Evolutionary conservation across 2,888 invertebrate species (phyloP).

Genomic region (Hypomecis atomaria): DNA sequence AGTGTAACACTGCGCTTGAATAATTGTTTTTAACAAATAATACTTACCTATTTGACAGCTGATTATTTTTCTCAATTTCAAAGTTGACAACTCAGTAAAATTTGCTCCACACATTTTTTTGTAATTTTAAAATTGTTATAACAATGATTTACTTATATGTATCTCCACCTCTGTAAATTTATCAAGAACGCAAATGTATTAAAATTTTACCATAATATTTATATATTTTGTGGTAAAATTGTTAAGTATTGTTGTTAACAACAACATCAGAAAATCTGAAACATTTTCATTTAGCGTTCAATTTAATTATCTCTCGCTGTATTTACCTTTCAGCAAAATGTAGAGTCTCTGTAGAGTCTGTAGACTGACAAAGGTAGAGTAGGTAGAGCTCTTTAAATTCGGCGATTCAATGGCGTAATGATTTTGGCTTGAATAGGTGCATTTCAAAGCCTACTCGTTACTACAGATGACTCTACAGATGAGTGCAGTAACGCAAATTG

Average conservation of each 20-base stretch:
- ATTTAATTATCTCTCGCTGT: slow-evolving; percentile 40
- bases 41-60: too few relatives aligned
- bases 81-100: too few relatives aligned
- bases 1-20: too few relatives aligned
- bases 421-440: slow-evolving; percentile 68
- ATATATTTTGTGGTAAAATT: too few relatives aligned
- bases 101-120: too few relatives aligned
- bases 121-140: too few relatives aligned
- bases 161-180: not conserved
- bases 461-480: slow-evolving; percentile 38
- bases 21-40: too few relatives aligned
- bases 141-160: too few relatives aligned
- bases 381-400: slow-evolving; percentile 59
- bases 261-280: slow-evolving; percentile 24
- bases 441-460: slow-evolving; percentile 65
- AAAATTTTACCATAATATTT: too few relatives aligned
- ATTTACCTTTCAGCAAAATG: slow-evolving; percentile 19
- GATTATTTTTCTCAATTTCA: too few relatives aligned
- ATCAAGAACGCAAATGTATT: not conserved
- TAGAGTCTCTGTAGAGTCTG: slow-evolving; percentile 12
- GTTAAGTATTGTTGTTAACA: too few relatives aligned
- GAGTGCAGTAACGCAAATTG: slow-evolving; percentile 10
- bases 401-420: slow-evolving; percentile 79
- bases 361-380: slow-evolving; percentile 20
- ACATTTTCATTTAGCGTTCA: slow-evolving; percentile 41